Conservation (phyloP, 64 coral and sea anemone species). For the Pachyseris speciosa region DNA sequence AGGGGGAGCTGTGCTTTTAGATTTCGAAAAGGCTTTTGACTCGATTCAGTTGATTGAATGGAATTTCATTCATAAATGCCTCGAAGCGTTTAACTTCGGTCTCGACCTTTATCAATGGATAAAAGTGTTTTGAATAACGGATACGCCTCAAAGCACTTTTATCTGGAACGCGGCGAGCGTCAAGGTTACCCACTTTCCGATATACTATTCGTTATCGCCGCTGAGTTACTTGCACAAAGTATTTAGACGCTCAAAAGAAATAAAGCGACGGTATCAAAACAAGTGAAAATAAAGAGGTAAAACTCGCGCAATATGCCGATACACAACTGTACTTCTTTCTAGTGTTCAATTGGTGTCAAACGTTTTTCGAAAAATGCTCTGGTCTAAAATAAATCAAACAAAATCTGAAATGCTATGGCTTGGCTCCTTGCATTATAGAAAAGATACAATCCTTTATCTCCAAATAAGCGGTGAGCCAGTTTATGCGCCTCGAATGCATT, state of each 20-base stretch:
- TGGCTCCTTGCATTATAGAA: not conserved
- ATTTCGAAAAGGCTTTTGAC: conserved; percentile 9
- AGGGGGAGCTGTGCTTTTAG: not conserved
- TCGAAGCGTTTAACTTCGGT: not conserved
- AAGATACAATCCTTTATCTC: not conserved
- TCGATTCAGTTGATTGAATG: not conserved
- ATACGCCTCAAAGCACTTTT: not conserved
- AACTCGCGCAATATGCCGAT: not conserved
- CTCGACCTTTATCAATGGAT: not conserved
- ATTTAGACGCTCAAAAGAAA: not conserved
- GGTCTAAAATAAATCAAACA: not conserved
- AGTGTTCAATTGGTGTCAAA: too few relatives aligned
- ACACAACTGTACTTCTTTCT: not conserved
- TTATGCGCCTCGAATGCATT: not conserved
- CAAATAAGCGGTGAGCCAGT: not conserved
- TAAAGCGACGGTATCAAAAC: conserved; percentile 1
- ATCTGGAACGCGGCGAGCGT: not conserved
- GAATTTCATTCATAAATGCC: not conserved
- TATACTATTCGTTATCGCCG: too few relatives aligned
- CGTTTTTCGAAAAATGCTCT: not conserved
- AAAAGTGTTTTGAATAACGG: not conserved
- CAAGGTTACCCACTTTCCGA: not conserved
- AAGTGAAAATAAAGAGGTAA: not conserved
- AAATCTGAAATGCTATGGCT: conserved; percentile 5
- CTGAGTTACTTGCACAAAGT: too few relatives aligned